These are phyloP conservation scores for Zaprionus ghesquierei DNA, from an alignment of 1,140 invertebrate genomes.

Conservation along the genomic window DNA sequence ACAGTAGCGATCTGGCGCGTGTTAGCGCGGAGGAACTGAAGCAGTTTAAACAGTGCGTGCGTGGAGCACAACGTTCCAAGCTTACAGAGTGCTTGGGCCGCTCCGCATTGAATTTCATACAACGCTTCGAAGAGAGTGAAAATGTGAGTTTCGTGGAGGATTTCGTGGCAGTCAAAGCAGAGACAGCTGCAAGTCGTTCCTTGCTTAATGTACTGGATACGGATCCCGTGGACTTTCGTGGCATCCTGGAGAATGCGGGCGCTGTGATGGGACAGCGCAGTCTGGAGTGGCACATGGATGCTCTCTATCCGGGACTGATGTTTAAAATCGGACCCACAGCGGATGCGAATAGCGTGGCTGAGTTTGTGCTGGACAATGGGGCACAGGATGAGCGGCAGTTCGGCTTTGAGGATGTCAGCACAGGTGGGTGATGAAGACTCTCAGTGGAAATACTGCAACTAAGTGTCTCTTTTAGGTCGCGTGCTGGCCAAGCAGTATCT, in stretches of 20 bases:
- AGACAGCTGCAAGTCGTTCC: slow-evolving; percentile 83
- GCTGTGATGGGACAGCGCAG: slow-evolving; percentile 87
- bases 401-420: slow-evolving; percentile 82
- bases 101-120: slow-evolving; percentile 86
- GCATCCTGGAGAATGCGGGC: slow-evolving; percentile 87
- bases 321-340: slow-evolving; percentile 87
- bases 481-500: slow-evolving; percentile 87
- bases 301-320: slow-evolving; percentile 87
- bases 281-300: slow-evolving; percentile 88
- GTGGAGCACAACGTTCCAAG: slow-evolving; percentile 48
- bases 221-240: slow-evolving; percentile 88
- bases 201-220: slow-evolving; percentile 86
- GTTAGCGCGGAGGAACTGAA: slow-evolving; percentile 43
- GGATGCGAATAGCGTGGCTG: slow-evolving; percentile 86
- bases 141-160: slow-evolving; percentile 86
- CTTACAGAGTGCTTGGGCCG: slow-evolving; percentile 86
- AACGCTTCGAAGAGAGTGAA: slow-evolving; percentile 86
- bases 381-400: slow-evolving; percentile 82
- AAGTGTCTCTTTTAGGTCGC: slow-evolving; percentile 84
- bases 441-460: background rate
- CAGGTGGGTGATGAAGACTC: slow-evolving; percentile 71
- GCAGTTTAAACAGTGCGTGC: slow-evolving; percentile 72
- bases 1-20: slow-evolving; percentile 31
- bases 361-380: slow-evolving; percentile 87
- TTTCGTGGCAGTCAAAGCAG: slow-evolving; percentile 85